phyloP scores from a whole-genome alignment of 2,888 invertebrate species.

The Drosophila diplacantha region DNA sequence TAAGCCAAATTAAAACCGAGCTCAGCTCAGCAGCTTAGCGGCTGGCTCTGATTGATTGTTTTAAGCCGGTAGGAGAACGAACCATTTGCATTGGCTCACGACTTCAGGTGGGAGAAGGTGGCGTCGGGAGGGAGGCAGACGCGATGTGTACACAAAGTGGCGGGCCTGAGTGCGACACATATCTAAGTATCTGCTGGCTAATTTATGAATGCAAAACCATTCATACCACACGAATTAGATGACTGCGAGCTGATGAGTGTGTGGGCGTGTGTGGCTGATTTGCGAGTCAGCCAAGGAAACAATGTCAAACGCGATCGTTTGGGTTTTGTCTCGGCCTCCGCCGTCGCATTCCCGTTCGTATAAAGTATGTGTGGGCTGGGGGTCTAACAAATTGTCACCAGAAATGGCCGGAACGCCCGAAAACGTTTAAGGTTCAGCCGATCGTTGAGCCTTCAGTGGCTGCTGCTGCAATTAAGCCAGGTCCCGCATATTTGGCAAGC shows the following conservation, averaged over 20 bases:
- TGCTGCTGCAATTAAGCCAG: slow-evolving; percentile 52
- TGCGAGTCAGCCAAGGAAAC: slow-evolving; percentile 39
- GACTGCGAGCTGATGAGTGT: slow-evolving; percentile 39
- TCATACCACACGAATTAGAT: slow-evolving; percentile 66
- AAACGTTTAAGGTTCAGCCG: slow-evolving; percentile 43
- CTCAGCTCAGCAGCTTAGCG: slow-evolving; percentile 37
- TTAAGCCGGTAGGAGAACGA: slow-evolving; percentile 30
- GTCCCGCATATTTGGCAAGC: slow-evolving; percentile 40
- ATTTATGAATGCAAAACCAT: slow-evolving; percentile 71
- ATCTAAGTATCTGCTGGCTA: slow-evolving; percentile 50
- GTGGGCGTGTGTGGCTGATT: slow-evolving; percentile 48
- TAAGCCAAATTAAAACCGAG: slow-evolving; percentile 51
- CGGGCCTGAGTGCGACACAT: slow-evolving; percentile 46
- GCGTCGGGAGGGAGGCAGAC: background rate
- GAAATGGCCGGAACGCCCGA: slow-evolving; percentile 30
- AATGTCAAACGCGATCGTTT: slow-evolving; percentile 47
- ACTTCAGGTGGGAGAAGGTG: slow-evolving; percentile 32
- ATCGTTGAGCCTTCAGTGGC: slow-evolving; percentile 34
- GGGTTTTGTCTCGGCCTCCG: slow-evolving; percentile 9
- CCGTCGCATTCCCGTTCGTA: background rate
- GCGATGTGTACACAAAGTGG: slow-evolving; percentile 8
- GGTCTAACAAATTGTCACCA: slow-evolving; percentile 32
- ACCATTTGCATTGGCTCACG: slow-evolving; percentile 67
- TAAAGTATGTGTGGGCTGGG: slow-evolving; percentile 47
- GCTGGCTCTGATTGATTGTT: slow-evolving; percentile 59